phyloP scores from a whole-genome alignment of 2,888 invertebrate species.

The Steinernema hermaphroditum region DNA sequence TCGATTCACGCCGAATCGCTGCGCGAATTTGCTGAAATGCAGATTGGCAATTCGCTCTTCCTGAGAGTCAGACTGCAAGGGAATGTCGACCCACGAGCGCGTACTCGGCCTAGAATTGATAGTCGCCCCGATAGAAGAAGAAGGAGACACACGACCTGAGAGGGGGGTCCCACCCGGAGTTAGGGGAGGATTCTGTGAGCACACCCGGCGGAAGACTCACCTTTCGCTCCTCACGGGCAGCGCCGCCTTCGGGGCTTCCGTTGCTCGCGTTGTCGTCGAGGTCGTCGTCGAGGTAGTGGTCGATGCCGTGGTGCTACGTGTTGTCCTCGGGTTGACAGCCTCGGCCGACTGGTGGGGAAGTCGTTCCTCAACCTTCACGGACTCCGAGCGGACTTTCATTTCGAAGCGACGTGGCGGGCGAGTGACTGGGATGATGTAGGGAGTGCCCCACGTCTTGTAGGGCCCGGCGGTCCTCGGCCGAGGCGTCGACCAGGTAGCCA shows the following conservation, averaged over 20 bases:
- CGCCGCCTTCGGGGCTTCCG: background rate
- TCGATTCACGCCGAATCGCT: slow-evolving; percentile 31
- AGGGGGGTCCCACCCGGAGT: no score
- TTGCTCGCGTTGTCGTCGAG: slow-evolving; percentile 3
- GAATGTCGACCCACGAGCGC: slow-evolving; percentile 28
- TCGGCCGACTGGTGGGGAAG: background rate
- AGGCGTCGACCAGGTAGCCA: slow-evolving; percentile 47
- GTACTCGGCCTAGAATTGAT: slow-evolving; percentile 30
- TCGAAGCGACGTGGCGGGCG: slow-evolving; percentile 22
- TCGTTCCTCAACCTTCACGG: slow-evolving; percentile 28
- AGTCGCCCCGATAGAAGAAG: slow-evolving; percentile 26
- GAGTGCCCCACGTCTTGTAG: slow-evolving; percentile 38
- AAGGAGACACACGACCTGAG: background rate
- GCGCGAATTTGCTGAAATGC: slow-evolving; percentile 35
- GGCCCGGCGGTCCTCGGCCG: slow-evolving; percentile 37
- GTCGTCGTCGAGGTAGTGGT: background rate
- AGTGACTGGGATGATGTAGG: slow-evolving; percentile 34
- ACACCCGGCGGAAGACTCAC: slow-evolving; percentile 6
- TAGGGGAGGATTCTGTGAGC: background rate
- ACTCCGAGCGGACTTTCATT: slow-evolving; percentile 2
- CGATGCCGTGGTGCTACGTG: background rate
- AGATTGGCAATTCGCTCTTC: slow-evolving; percentile 31
- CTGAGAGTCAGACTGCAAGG: slow-evolving; percentile 30
- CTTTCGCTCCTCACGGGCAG: background rate
- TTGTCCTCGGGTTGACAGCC: background rate